Evolutionary conservation across 1,140 invertebrate genomes (phyloP).

Genomic region (Goniozus legneri): DNA sequence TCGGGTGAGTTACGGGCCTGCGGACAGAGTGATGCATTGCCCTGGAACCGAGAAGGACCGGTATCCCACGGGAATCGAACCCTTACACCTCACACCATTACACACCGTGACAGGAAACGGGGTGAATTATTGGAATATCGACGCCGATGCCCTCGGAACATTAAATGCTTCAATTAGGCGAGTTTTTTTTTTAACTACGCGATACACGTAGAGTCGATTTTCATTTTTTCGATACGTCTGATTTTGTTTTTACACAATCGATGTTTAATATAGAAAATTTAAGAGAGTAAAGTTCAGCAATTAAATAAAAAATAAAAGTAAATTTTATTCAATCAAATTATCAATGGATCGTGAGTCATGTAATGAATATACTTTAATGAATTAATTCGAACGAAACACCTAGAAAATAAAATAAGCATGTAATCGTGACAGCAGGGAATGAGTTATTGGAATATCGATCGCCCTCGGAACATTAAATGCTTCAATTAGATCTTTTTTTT

Average conservation of each 20-base stretch:
- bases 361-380: too few relatives aligned
- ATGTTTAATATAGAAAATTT: too few relatives aligned
- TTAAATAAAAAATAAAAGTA: too few relatives aligned
- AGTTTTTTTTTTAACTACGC: too few relatives aligned
- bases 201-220: too few relatives aligned
- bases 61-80: conserved; percentile 49
- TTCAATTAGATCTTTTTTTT: conserved; percentile 52
- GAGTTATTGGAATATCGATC: conserved; percentile 55
- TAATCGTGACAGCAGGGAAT: conserved; percentile 32
- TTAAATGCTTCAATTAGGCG: conserved; percentile 52
- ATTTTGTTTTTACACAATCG: too few relatives aligned
- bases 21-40: conserved; percentile 55
- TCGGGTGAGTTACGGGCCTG: conserved; percentile 52
- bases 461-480: conserved; percentile 51
- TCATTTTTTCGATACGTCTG: too few relatives aligned
- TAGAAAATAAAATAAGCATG: too few relatives aligned
- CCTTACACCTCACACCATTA: conserved; percentile 49
- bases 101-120: conserved; percentile 26
- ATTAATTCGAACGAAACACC: too few relatives aligned
- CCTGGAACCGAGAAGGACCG: conserved; percentile 48
- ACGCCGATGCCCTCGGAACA: conserved; percentile 45
- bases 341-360: too few relatives aligned
- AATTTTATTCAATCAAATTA: too few relatives aligned
- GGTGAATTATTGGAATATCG: conserved; percentile 55
- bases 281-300: too few relatives aligned